These are phyloP conservation scores for Saccostrea echinata DNA, from an alignment of 1,140 invertebrate species.

Conservation along the genomic window DNA sequence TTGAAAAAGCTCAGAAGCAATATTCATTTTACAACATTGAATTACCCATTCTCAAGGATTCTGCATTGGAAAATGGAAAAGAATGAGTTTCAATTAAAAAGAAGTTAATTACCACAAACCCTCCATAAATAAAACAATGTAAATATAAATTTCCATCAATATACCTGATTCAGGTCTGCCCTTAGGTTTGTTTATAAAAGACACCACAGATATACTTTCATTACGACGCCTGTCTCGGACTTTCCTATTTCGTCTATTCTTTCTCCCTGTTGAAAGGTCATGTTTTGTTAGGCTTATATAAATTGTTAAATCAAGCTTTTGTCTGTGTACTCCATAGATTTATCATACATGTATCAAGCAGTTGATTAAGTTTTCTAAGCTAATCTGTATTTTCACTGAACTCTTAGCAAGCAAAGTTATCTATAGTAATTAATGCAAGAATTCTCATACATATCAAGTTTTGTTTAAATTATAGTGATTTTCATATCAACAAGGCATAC, in stretches of 20 bases:
- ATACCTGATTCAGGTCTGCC: not conserved
- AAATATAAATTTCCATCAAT: not conserved
- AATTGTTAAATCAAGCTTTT: constrained; percentile 22
- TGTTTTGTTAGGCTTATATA: not conserved
- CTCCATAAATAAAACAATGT: not conserved
- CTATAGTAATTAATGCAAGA: too few relatives aligned
- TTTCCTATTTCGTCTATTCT: constrained; percentile 3
- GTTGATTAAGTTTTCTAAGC: not conserved
- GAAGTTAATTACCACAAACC: not conserved
- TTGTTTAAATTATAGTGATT: too few relatives aligned
- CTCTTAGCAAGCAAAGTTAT: not conserved
- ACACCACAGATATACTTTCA: not conserved
- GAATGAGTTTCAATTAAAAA: not conserved
- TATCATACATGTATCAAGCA: not conserved
- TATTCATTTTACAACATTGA: not conserved
- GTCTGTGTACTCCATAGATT: not conserved
- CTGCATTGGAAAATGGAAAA: not conserved
- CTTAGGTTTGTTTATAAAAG: constrained; percentile 11
- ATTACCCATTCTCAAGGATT: constrained; percentile 23
- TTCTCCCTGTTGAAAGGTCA: constrained; percentile 12
- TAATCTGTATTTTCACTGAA: not conserved
- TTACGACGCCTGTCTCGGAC: not conserved
- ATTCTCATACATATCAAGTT: too few relatives aligned
- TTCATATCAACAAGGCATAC: too few relatives aligned
- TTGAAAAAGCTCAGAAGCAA: too few relatives aligned